A percentile compares a stretch with the other conserved stretches of the same genome.
Conservation (phyloP, 2,797 vertebrate genomes). For the Catostomus latipinnis region DNA sequence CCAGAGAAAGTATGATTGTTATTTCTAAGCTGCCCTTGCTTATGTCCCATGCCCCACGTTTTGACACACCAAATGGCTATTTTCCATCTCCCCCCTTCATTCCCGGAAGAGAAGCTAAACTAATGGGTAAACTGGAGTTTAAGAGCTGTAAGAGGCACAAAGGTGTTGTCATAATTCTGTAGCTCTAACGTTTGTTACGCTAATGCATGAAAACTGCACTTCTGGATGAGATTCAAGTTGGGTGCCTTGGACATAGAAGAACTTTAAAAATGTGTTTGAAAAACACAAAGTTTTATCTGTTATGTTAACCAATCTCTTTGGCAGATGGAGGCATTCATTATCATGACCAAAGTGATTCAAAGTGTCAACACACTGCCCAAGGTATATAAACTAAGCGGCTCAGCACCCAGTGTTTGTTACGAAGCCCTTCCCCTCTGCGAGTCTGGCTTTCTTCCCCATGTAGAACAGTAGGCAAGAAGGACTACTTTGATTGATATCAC, state of each 20-base stretch:
- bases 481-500: conserved; percentile 41
- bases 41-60: conserved; percentile 41
- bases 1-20: conserved; percentile 22
- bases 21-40: conserved; percentile 40
- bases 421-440: conserved; percentile 38
- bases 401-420: conserved; percentile 63
- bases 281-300: conserved; percentile 72
- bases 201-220: conserved; percentile 48
- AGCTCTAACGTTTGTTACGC: conserved; percentile 43
- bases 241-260: conserved; percentile 54
- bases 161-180: conserved; percentile 38
- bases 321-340: conserved; percentile 66
- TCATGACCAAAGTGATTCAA: conserved; percentile 67
- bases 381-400: conserved; percentile 63
- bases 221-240: conserved; percentile 59
- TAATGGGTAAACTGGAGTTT: conserved; percentile 28
- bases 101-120: conserved; percentile 36
- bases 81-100: conserved; percentile 34
- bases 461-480: conserved; percentile 44
- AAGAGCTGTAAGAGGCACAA: not conserved
- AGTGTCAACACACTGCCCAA: conserved; percentile 62
- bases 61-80: conserved; percentile 43
- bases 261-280: conserved; percentile 62
- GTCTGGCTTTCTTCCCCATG: conserved; percentile 44
- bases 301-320: conserved; percentile 69